These are phyloP conservation scores for Salvelinus alpinus DNA, from an alignment of 2,113 vertebrate genomes.

Conservation along the genomic window DNA sequence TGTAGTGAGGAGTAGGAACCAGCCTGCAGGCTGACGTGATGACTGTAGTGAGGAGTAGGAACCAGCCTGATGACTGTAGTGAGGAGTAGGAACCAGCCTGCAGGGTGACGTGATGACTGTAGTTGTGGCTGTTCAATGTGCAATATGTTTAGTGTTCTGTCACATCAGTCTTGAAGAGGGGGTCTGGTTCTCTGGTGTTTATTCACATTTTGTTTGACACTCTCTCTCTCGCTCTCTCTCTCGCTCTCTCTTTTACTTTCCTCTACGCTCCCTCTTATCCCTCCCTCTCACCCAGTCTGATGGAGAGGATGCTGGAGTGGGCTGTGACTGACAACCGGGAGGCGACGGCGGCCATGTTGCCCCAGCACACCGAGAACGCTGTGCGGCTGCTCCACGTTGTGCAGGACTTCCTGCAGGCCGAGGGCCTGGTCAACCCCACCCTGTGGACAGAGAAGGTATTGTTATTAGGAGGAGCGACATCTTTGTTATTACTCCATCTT, in stretches of 20 bases:
- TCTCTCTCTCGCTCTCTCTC: background rate
- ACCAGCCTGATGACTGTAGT: background rate
- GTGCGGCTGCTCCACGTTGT: slow-evolving; percentile 87
- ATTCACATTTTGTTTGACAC: background rate
- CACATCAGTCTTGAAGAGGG: background rate
- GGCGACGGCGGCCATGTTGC: slow-evolving; percentile 76
- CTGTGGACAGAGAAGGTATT: slow-evolving; percentile 90
- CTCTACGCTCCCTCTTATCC: background rate
- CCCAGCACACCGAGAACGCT: slow-evolving; percentile 88
- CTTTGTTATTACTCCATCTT: no score
- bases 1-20: no score
- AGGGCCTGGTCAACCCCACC: slow-evolving; percentile 85
- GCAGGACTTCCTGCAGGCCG: slow-evolving; percentile 93
- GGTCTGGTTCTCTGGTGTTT: background rate
- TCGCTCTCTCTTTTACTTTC: background rate
- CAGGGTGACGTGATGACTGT: no score
- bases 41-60: background rate
- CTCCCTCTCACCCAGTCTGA: slow-evolving; percentile 72
- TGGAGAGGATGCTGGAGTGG: slow-evolving; percentile 96
- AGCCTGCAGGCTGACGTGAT: no score
- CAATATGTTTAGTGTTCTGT: no score
- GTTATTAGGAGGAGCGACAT: no score
- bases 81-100: background rate
- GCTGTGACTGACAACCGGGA: slow-evolving; percentile 90
- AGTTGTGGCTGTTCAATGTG: no score